Percentiles rank a stretch among this genome's conserved stretches.
Conservation (phyloP, 1,140 invertebrate genomes). For the Idris sp. region DNA sequence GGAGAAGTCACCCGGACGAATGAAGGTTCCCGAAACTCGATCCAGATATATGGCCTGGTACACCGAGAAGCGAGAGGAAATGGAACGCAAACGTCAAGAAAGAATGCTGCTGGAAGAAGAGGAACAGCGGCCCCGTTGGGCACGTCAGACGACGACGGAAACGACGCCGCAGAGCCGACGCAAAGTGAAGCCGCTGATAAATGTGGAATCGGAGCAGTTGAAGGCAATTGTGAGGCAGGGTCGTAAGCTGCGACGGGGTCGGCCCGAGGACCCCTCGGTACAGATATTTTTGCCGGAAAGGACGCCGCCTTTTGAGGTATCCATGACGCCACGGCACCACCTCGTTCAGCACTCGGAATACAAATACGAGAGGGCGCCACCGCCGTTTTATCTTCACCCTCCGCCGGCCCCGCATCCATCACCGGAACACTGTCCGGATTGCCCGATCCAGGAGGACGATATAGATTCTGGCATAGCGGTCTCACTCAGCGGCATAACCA, state of each 20-base stretch:
- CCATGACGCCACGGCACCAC: constrained; percentile 78
- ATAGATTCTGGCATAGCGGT: constrained; percentile 86
- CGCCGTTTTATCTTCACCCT: constrained; percentile 82
- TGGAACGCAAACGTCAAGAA: constrained; percentile 68
- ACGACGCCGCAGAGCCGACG: constrained; percentile 62
- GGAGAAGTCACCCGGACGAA: constrained; percentile 16
- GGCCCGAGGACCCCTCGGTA: constrained; percentile 68
- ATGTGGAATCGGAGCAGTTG: constrained; percentile 75
- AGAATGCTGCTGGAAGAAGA: constrained; percentile 67
- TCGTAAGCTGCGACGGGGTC: constrained; percentile 68
- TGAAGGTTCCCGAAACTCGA: constrained; percentile 60
- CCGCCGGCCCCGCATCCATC: constrained; percentile 83
- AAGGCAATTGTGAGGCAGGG: constrained; percentile 75
- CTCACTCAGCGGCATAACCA: constrained; percentile 80
- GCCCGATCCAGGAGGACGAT: constrained; percentile 80
- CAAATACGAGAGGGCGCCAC: constrained; percentile 83
- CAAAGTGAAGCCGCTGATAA: constrained; percentile 71
- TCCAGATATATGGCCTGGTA: constrained; percentile 81
- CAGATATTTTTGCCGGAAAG: constrained; percentile 70
- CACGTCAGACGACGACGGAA: constrained; percentile 63
- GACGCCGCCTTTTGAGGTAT: constrained; percentile 29
- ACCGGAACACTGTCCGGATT: constrained; percentile 76
- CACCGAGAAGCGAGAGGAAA: constrained; percentile 72
- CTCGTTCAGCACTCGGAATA: constrained; percentile 87
- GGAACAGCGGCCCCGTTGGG: constrained; percentile 67